Evolutionary conservation across 53 echinoderm and acorn worm species (phyloP).

Genomic region (Paelopatides confundens): DNA sequence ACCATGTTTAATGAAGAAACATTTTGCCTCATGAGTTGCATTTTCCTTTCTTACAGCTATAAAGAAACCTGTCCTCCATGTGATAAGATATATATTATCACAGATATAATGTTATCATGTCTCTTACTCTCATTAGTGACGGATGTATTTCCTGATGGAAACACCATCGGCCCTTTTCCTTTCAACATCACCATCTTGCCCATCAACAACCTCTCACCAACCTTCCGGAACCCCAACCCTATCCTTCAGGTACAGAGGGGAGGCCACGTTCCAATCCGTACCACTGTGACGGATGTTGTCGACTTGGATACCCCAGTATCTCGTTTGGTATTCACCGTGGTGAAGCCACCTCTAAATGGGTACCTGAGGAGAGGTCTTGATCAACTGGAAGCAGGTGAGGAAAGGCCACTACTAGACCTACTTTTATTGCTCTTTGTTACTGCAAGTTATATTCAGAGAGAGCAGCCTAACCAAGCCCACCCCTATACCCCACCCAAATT

Average conservation of each 20-base stretch:
- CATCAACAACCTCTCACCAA: constrained; percentile 66
- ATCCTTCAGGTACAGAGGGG: constrained; percentile 77
- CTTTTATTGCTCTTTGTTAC: too few species aligned
- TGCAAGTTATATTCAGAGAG: too few species aligned
- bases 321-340: constrained; percentile 78
- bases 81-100: too few species aligned
- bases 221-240: constrained; percentile 70
- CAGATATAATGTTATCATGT: too few species aligned
- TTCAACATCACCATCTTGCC: constrained; percentile 89
- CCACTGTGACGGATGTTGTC: constrained; percentile 62
- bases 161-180: constrained; percentile 81
- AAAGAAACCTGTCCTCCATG: too few species aligned
- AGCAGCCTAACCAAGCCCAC: too few species aligned
- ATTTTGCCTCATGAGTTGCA: too few species aligned
- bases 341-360: constrained; percentile 67
- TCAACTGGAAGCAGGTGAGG: constrained; percentile 61
- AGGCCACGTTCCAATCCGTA: constrained; percentile 69
- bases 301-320: constrained; percentile 74
- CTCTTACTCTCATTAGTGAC: constrained; percentile 26
- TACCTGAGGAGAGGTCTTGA: constrained; percentile 64
- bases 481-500: too few species aligned
- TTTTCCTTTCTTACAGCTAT: too few species aligned
- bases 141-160: constrained; percentile 59
- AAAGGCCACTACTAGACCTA: too few species aligned
- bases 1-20: too few species aligned